Evolutionary conservation across 2,113 vertebrate species (phyloP), one percentile per base, ranked within the genome.

Genomic region (Seriola aureovittata): DNA sequence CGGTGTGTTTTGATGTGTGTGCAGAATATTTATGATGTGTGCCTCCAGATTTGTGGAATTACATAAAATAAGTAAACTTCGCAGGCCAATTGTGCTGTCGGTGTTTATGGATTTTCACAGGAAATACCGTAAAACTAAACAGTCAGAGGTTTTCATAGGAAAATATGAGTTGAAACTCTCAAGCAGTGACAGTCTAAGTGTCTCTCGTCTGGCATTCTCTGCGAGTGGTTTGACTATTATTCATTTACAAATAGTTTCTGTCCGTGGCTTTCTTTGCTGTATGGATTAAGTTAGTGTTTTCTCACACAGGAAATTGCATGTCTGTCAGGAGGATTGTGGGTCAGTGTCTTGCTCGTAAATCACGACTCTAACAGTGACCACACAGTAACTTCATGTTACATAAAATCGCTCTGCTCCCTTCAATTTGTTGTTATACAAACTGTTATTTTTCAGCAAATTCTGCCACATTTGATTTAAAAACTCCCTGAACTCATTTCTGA

Each of bases 251-350:
- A 87, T 71, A 73, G 42, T 84, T 90, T 86, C 81, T 85, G 78
- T 80, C 67, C 34, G 5, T 76, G 36, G 44, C 55, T 77, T 58
- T 2, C 50, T 36, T 25, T 55, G 46, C 69, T 70, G 72, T 46
- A 75, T 87, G 89, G 89, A 91, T 92, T 82, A 87, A 91, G 71
- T 90, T 79, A 80, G 85, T 75, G 86, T 80, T 90, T 90, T 90
- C 81, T 92, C 85, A 80, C 92, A 90, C 93, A 94, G 93, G 92
- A 94, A 93, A 93, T 94, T 93, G 88, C 85, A 63, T 52, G 90
- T 92, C 88, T 90, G 90, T 93, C 76, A 84, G 77, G 86, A 81
- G 88, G 84, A 85, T 84, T 88, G 88, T 72, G 91, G 83, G 89
- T 89, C 91, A 64, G 71, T 23, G 42, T 85, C 73, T 71, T 21